Base-by-base conservation (phyloP, 2,113 vertebrate species). In the Reinhardtius hippoglossoides region DNA sequence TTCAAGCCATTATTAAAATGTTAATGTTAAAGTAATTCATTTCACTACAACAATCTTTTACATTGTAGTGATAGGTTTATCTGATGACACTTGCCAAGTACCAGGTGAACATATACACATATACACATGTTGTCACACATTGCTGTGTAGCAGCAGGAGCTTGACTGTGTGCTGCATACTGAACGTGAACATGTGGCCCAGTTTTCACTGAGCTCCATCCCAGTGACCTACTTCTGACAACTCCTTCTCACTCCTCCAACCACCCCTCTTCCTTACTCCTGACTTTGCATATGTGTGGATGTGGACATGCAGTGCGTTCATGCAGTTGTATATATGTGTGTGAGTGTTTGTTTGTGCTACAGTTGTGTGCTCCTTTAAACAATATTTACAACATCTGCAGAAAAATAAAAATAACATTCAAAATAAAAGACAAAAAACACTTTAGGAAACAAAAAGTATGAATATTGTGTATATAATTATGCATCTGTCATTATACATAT, bases 221-320 rank as follows among this genome's bases (percentile, higher is more conserved):
- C 58, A 58, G 52, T 85, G 91, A 88, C 88, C 89, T 88, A 90
- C 76, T 87, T 90, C 67, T 78, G 63, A 67, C 62, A 52, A 13
- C 70, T 77, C 60, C n/a, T 70, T 5, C n/a, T 46, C 48, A 20
- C 5, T 73, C 37, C 21, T 64, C 61, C 61, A 59, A 23, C 59
- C 37, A 59, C 56, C 52, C 24, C 52, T 5, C 60, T 26, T 72
- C 74, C 57, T 63, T 57, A 59, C 54, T 54, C 67, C 50, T 70
- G 35, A 74, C 42, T 52, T 14, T 67, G 62, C 35, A 58, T 42
- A 31, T 63, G 59, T 77, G 23, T 18, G n/a, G 16, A n/a, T 7
- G 2, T 42, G 23, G 31, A 55, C 9, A 23, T 26, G 23, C 21
- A 5, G 62, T 27, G 42, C 50, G 18, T 67, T 50, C 9, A 40